Percentiles rank a stretch among this genome's conserved stretches.
These are phyloP conservation scores for Heterohyrax brucei DNA, from an alignment of 2,797 vertebrate genomes.

Conservation along the genomic window DNA sequence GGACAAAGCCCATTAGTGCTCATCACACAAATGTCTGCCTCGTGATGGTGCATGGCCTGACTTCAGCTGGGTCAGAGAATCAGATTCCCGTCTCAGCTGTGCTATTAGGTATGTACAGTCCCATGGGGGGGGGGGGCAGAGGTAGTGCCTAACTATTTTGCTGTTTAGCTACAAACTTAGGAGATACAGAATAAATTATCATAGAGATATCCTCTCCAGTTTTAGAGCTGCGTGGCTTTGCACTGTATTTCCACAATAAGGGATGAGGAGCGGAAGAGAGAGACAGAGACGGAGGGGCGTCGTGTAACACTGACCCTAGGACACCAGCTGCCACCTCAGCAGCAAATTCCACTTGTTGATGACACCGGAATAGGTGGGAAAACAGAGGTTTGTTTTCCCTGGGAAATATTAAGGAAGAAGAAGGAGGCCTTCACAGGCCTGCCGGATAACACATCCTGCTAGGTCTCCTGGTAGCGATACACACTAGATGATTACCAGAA, in stretches of 20 bases:
- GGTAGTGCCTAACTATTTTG: neutral
- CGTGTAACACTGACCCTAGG: neutral
- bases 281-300: accelerated
- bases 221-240: neutral
- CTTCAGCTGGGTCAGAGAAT: neutral
- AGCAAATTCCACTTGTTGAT: neutral
- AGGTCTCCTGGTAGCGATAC: neutral
- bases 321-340: neutral
- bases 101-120: neutral
- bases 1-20: too few relatives aligned
- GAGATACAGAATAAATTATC: conserved; percentile 29
- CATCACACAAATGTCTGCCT: neutral
- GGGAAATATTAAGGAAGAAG: conserved; percentile 47
- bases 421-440: neutral
- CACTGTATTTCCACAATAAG: neutral
- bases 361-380: neutral
- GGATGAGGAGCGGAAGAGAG: neutral
- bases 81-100: neutral
- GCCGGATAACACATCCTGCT: neutral
- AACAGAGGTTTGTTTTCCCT: neutral
- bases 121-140: neutral
- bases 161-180: neutral
- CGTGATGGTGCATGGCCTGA: accelerated
- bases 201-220: neutral
- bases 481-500: neutral